Evolutionary conservation across 2,113 vertebrate genomes (phyloP).

Genomic region (Strix uralensis): DNA sequence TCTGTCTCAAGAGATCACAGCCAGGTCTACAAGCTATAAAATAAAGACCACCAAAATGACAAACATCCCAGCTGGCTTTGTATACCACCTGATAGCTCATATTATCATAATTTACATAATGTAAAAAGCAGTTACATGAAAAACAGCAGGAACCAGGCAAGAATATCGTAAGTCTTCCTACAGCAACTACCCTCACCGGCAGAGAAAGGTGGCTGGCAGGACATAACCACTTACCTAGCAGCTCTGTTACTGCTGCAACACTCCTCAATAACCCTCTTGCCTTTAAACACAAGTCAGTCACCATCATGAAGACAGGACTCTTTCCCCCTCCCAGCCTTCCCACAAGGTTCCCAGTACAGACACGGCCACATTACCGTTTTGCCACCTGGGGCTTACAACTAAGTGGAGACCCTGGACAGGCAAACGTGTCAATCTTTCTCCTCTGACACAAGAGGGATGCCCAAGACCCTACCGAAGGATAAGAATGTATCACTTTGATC

Average conservation of each 20-base stretch:
- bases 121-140: not conserved
- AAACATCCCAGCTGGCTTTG: not conserved
- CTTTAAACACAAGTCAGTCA: not conserved
- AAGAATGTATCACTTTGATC: not conserved
- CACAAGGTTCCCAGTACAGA: not conserved
- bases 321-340: not conserved
- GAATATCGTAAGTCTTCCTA: not conserved
- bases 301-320: not conserved
- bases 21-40: not conserved
- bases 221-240: not conserved
- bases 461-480: not conserved
- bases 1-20: not conserved
- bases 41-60: not conserved
- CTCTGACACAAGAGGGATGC: not conserved
- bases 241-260: not conserved
- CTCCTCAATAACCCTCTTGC: not conserved
- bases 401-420: not conserved
- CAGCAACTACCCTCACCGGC: not conserved
- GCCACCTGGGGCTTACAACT: not conserved
- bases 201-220: not conserved
- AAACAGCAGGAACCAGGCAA: not conserved
- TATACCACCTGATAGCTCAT: not conserved
- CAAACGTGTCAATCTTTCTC: not conserved
- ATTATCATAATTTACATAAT: not conserved
- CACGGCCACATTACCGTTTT: rapidly evolving